phyloP scores from a whole-genome alignment of 2,797 vertebrate genomes.

The Zalophus californianus region DNA sequence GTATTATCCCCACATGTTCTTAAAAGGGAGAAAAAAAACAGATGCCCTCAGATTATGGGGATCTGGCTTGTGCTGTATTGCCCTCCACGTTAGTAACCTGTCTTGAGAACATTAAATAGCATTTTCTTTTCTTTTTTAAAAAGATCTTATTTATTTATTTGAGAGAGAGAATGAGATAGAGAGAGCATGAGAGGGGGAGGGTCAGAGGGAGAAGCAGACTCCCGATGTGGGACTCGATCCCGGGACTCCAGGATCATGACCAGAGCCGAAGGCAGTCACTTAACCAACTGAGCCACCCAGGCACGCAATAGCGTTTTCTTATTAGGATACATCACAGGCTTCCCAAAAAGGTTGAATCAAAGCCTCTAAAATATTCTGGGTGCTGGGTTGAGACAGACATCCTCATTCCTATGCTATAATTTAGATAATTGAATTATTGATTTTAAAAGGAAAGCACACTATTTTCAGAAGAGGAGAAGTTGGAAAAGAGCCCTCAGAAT shows the following conservation, averaged over 20 bases:
- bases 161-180: too few species aligned
- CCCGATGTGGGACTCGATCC: too few species aligned
- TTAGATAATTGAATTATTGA: constrained; percentile 19
- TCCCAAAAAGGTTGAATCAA: constrained; percentile 10
- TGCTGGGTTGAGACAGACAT: neutral
- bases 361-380: constrained; percentile 11
- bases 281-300: too few species aligned
- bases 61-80: neutral
- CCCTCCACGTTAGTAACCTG: neutral
- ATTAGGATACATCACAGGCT: neutral
- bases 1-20: neutral
- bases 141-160: too few species aligned
- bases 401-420: neutral
- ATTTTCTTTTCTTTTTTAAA: neutral
- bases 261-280: too few species aligned
- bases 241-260: too few species aligned
- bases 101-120: neutral
- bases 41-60: neutral
- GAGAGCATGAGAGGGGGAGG: too few species aligned
- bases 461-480: constrained; percentile 51
- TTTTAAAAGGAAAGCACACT: neutral
- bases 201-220: too few species aligned
- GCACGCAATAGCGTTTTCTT: neutral
- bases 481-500: neutral
- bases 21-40: neutral